These are phyloP conservation scores for Camponotus fellah DNA, from an alignment of 2,888 invertebrate species.

Conservation along the genomic window DNA sequence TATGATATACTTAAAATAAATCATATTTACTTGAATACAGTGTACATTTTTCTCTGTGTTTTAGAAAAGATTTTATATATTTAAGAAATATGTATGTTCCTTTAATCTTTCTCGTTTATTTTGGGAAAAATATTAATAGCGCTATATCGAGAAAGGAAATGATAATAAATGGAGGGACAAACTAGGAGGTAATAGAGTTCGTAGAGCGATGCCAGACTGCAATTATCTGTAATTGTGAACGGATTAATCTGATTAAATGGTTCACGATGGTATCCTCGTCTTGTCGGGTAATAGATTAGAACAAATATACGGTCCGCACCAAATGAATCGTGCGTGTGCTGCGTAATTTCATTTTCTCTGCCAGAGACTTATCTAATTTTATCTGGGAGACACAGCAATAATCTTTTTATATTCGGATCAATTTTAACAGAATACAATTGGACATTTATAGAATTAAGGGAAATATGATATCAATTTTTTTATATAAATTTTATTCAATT, in stretches of 20 bases:
- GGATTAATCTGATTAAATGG: conserved; percentile 70
- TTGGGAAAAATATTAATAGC: background rate
- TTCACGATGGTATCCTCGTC: conserved; percentile 58
- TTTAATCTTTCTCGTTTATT: conserved; percentile 1
- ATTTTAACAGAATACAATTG: background rate
- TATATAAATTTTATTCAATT: background rate
- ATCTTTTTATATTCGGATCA: conserved; percentile 1
- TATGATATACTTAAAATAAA: no score
- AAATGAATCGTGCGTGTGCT: conserved; percentile 38
- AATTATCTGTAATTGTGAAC: conserved; percentile 72
- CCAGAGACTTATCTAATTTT: conserved; percentile 4
- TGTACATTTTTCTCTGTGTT: no score
- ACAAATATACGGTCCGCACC: background rate
- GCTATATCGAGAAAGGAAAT: background rate
- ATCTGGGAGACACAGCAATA: background rate
- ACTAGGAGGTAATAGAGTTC: conserved; percentile 28
- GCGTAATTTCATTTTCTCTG: conserved; percentile 19
- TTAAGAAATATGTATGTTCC: background rate
- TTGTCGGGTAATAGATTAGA: conserved; percentile 66
- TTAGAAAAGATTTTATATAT: background rate
- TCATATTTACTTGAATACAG: no score
- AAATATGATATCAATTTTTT: background rate
- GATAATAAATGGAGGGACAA: conserved; percentile 30
- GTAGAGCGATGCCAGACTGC: conserved; percentile 47
- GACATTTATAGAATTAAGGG: background rate